Conservation (phyloP, 2,113 vertebrate species). For the Takifugu flavidus region DNA sequence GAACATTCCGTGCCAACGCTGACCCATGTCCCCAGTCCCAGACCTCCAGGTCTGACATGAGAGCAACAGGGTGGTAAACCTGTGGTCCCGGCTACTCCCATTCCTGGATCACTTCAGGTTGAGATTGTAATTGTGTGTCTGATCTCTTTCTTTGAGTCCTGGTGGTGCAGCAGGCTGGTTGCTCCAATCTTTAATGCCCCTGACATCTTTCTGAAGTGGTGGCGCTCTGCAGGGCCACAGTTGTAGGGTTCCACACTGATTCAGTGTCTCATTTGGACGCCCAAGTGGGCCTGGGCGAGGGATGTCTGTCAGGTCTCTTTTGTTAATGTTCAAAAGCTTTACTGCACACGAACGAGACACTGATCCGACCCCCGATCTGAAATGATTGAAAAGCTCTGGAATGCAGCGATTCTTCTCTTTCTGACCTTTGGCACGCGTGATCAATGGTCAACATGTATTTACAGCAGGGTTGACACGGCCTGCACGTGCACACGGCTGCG, state of each 20-base stretch:
- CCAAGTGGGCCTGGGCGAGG: conserved; percentile 50
- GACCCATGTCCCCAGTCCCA: conserved; percentile 25
- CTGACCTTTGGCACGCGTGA: too few relatives aligned
- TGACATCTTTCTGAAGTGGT: conserved; percentile 2
- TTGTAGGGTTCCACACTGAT: conserved; percentile 51
- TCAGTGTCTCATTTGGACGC: conserved; percentile 45
- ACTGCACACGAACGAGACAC: conserved; percentile 4
- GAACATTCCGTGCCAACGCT: conserved; percentile 27
- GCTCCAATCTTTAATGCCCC: too few relatives aligned
- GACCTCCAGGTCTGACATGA: conserved; percentile 3
- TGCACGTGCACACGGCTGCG: conserved; percentile 27
- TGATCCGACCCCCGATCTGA: conserved; percentile 16
- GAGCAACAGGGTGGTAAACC: neutral
- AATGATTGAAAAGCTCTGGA: neutral
- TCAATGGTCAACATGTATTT: conserved; percentile 1
- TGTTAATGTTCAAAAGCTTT: conserved; percentile 13
- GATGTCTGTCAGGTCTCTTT: conserved; percentile 35
- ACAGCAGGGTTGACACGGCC: conserved; percentile 6
- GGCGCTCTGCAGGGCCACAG: conserved; percentile 16
- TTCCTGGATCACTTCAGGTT: too few relatives aligned
- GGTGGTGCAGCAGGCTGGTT: too few relatives aligned
- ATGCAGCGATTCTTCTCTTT: too few relatives aligned
- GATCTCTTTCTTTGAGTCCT: too few relatives aligned
- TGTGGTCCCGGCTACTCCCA: too few relatives aligned
- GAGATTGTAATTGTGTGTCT: too few relatives aligned